Evolutionary conservation across 2,797 vertebrate species (phyloP).

Genomic region (Neoniphon sammara): DNA sequence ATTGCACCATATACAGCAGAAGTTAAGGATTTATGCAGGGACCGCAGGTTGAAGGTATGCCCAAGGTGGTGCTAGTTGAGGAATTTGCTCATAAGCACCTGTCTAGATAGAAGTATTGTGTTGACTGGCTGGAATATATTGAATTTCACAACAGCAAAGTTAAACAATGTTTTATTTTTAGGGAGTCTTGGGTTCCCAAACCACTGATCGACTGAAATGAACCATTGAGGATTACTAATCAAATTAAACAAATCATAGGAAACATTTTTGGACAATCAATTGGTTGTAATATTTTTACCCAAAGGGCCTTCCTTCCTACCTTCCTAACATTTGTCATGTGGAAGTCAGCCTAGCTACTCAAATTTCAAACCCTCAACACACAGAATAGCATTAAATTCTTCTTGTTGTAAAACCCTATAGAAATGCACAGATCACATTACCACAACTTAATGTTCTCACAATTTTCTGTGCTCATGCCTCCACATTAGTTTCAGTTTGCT

Average conservation of each 20-base stretch:
- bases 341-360: neutral
- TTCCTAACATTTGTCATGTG: neutral
- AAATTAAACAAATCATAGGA: neutral
- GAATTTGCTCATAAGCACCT: neutral
- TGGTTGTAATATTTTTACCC: neutral
- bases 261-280: neutral
- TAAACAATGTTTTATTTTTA: too few species aligned
- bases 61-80: conserved; percentile 5
- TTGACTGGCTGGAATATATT: too few species aligned
- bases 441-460: neutral
- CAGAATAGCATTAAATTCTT: neutral
- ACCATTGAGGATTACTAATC: neutral
- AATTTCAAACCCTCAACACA: conserved; percentile 17
- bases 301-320: neutral
- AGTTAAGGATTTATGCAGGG: conserved; percentile 49
- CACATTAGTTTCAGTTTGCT: neutral
- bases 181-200: neutral
- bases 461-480: neutral
- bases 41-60: conserved; percentile 1
- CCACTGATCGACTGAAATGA: neutral
- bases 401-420: neutral
- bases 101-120: neutral
- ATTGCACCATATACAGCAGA: conserved; percentile 48
- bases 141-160: too few species aligned
- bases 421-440: conserved; percentile 14